These are phyloP conservation scores for Nephrotoma flavescens DNA, from an alignment of 2,888 invertebrate genomes.

Conservation along the genomic window DNA sequence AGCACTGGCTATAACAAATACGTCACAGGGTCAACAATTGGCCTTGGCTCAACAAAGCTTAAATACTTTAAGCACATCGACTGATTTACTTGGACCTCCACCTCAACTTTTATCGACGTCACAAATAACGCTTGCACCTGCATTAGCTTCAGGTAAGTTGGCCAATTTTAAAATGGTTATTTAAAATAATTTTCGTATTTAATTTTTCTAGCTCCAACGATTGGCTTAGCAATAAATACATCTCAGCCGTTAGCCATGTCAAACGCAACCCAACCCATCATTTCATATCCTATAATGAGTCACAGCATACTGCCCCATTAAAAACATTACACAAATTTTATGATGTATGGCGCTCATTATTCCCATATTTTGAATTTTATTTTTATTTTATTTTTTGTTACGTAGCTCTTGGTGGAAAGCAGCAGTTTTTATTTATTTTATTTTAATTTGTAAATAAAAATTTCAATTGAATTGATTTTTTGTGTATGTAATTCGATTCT, in stretches of 20 bases:
- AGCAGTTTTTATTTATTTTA: no score
- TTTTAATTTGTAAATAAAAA: no score
- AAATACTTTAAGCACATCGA: constrained; percentile 15
- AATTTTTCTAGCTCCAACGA: constrained; percentile 13
- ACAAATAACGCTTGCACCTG: constrained; percentile 19
- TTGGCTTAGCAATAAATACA: constrained; percentile 31
- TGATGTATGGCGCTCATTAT: no score
- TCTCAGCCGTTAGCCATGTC: constrained; percentile 42
- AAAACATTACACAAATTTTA: neutral
- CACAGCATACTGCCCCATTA: constrained; percentile 33
- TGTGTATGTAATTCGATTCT: no score
- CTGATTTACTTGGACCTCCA: constrained; percentile 12
- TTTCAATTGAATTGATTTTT: no score
- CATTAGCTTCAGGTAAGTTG: constrained; percentile 13
- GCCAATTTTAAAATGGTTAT: neutral
- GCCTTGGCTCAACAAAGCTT: constrained; percentile 16
- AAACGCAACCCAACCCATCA: constrained; percentile 43
- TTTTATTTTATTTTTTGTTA: no score
- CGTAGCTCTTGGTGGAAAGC: no score
- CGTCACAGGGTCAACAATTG: constrained; percentile 17
- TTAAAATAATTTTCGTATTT: neutral
- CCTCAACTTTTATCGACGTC: constrained; percentile 19
- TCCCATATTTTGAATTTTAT: no score
- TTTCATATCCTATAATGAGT: constrained; percentile 52
- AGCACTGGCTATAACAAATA: constrained; percentile 17